Conservation (phyloP, 2,888 invertebrate genomes). For the Griposia aprilina region DNA sequence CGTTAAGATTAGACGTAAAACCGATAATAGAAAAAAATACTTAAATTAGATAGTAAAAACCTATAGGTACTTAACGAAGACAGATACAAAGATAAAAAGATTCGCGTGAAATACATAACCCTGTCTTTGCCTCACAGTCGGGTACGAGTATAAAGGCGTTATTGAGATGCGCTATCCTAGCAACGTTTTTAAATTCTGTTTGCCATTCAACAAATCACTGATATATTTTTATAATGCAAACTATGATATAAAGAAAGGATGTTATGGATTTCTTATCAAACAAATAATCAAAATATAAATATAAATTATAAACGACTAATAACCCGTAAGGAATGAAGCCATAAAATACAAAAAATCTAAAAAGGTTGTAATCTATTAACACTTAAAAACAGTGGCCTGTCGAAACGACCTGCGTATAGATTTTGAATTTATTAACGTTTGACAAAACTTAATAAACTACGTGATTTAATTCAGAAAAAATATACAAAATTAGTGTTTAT, state of each 20-base stretch:
- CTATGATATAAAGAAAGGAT: not conserved
- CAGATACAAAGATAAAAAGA: too few relatives aligned
- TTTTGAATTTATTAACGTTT: constrained; percentile 84
- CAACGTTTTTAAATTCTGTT: too few relatives aligned
- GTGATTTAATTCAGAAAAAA: not conserved
- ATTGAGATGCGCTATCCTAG: too few relatives aligned
- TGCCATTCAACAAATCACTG: not conserved
- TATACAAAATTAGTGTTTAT: constrained; percentile 39
- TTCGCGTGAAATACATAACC: too few relatives aligned
- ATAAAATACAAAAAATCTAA: constrained; percentile 71
- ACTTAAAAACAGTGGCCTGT: constrained; percentile 84
- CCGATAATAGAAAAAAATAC: too few relatives aligned
- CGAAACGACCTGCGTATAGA: constrained; percentile 80
- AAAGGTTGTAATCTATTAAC: constrained; percentile 83
- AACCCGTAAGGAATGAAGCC: constrained; percentile 71
- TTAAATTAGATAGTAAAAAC: too few relatives aligned
- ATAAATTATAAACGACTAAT: constrained; percentile 45
- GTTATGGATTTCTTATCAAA: constrained; percentile 25
- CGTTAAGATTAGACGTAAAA: not conserved
- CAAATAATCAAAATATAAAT: constrained; percentile 40
- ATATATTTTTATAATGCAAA: not conserved
- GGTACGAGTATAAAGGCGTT: too few relatives aligned
- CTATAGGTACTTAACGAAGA: too few relatives aligned
- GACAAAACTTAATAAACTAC: constrained; percentile 64
- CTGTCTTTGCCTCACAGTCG: too few relatives aligned